Base-by-base conservation (phyloP, 1,140 invertebrate species). In the Ceratitis capitata region DNA sequence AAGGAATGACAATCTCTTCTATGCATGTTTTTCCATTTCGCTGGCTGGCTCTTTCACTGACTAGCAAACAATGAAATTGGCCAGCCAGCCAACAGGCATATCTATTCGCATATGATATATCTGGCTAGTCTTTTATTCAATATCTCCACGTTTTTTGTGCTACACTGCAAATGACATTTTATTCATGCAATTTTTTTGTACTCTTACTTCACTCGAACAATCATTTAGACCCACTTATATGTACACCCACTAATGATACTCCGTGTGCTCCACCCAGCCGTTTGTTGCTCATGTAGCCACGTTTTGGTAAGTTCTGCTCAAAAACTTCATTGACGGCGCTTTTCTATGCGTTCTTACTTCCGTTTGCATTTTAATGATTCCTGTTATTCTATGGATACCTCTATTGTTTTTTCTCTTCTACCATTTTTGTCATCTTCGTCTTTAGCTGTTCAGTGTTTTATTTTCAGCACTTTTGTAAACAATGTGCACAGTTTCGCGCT, bases 321-420 rank as follows among this genome's bases (percentile, higher is more conserved):
- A 45, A 78, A 78, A 23, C 69, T 78, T 26, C 42, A 16, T 47
- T 78, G 39, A 14, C 35, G 26, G 35, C 32, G 39, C 35, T 12
- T 45, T 42, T 78, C n/a, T 42, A 78, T 45, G 12, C 29, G 19
- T 16, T 16, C 2, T n/a, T 39, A 78, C 69, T 78, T 78, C 69
- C 69, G 69, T 78, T 45, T 45, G 10, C 69, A 35, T 45, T 78
- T 78, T 78, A 78, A 78, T 78, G 42, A 78, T 78, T 78, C 39
- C 69, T 45, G 26, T 39, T 45, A 23, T 23, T 45, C 69, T 47
- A 69, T 42, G 35, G 23, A 12, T 23, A 10, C 39, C 19, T 23
- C 39, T 78, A 23, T 42, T 6, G 14, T 29, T 32, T 35, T 23
- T 74, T 42, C 3, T 74, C n/a, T 23, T 7, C 23, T 12, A 23